Evolutionary conservation across 2,888 invertebrate species (phyloP).

Genomic region (Dioctria rufipes): DNA sequence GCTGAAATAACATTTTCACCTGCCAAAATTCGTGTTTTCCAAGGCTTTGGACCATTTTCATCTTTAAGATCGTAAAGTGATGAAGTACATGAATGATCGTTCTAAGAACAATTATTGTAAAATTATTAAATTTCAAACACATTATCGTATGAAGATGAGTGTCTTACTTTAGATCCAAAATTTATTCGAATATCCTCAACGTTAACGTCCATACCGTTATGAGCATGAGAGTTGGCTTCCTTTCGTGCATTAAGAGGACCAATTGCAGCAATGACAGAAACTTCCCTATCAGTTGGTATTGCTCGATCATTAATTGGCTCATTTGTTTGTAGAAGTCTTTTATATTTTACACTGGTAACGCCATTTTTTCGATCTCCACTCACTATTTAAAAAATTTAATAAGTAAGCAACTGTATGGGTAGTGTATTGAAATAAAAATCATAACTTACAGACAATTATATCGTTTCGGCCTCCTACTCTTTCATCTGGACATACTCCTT

Average conservation of each 20-base stretch:
- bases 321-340: conserved; percentile 82
- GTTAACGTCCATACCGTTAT: conserved; percentile 69
- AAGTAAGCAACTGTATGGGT: not conserved
- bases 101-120: conserved; percentile 67
- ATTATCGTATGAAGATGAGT: not conserved
- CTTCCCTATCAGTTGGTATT: conserved; percentile 78
- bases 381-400: conserved; percentile 68
- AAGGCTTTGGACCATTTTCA: conserved; percentile 76
- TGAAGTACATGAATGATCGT: conserved; percentile 82
- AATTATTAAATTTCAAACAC: not conserved
- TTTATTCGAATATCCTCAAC: conserved; percentile 82
- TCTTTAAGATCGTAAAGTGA: conserved; percentile 78
- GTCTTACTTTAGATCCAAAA: conserved; percentile 77
- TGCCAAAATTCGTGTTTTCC: conserved; percentile 79
- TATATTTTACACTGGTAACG: conserved; percentile 85
- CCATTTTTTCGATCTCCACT: conserved; percentile 85
- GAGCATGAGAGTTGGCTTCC: conserved; percentile 88
- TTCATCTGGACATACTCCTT: conserved; percentile 89
- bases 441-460: conserved; percentile 75
- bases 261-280: conserved; percentile 89
- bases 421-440: not conserved
- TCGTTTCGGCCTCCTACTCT: conserved; percentile 87
- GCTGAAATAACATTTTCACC: conserved; percentile 79
- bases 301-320: conserved; percentile 82
- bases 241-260: conserved; percentile 85